phyloP scores from a whole-genome alignment of 1,140 invertebrate species.

The Brachionus rubens region DNA sequence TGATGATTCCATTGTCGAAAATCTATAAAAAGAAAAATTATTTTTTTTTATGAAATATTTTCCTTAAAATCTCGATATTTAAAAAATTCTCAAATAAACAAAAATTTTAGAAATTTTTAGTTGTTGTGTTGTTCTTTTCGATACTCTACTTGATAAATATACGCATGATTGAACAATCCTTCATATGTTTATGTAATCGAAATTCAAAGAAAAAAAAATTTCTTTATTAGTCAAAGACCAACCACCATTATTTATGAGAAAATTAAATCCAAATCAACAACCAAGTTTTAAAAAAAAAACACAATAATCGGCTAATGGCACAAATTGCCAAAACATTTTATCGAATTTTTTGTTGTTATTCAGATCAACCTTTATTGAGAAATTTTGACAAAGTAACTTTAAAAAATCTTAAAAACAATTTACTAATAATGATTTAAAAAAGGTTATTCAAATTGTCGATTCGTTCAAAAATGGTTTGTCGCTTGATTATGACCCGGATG shows the following conservation, averaged over 20 bases:
- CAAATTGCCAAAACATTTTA: slow-evolving; percentile 14
- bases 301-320: background rate
- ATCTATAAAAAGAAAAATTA: too few species aligned
- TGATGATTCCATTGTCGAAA: too few species aligned
- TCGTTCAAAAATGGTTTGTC: background rate
- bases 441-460: background rate
- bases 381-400: slow-evolving; percentile 15
- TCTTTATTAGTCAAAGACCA: too few species aligned
- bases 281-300: too few species aligned
- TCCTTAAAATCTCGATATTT: too few species aligned
- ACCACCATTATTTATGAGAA: too few species aligned
- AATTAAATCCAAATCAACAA: too few species aligned
- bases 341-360: slow-evolving; percentile 14
- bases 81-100: too few species aligned
- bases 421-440: background rate
- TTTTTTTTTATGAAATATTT: too few species aligned
- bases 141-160: too few species aligned
- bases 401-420: background rate
- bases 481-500: background rate
- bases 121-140: too few species aligned
- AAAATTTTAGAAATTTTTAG: slow-evolving; percentile 16
- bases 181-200: slow-evolving; percentile 19
- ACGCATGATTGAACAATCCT: slow-evolving; percentile 16
- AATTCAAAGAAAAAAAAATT: too few species aligned
- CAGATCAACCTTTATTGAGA: background rate